Percentiles rank a stretch among this genome's conserved stretches.
Evolutionary conservation across 30 jellyfish, hydroid and myxozoan genomes (phyloP).

Genomic region (Aurelia aurita): DNA sequence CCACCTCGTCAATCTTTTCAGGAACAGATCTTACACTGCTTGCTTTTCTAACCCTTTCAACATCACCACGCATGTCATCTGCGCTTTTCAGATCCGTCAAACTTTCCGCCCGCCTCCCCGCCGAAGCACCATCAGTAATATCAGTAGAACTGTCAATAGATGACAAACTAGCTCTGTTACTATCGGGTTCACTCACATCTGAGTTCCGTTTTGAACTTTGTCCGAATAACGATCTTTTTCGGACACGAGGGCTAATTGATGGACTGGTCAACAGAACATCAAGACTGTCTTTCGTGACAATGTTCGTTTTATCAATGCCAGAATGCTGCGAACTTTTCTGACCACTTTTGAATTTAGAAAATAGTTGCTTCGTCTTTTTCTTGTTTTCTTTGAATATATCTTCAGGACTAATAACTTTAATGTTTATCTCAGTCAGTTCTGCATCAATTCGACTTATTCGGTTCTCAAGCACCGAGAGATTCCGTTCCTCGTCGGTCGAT

Average conservation of each 20-base stretch:
- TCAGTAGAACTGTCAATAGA: slow-evolving; percentile 46
- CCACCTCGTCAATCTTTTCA: slow-evolving; percentile 41
- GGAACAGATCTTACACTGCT: slow-evolving; percentile 39
- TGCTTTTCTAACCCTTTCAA: slow-evolving; percentile 20
- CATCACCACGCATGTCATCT: slow-evolving; percentile 8
- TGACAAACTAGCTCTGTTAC: slow-evolving; percentile 47
- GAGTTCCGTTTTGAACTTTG: slow-evolving; percentile 42
- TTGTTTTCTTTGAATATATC: slow-evolving; percentile 36
- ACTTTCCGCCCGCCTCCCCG: slow-evolving; percentile 1
- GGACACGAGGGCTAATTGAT: slow-evolving; percentile 44
- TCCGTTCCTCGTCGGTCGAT: slow-evolving; percentile 39
- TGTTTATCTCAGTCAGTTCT: slow-evolving; percentile 31
- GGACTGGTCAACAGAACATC: slow-evolving; percentile 23
- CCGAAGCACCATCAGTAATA: not conserved
- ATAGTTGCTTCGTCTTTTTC: slow-evolving; percentile 34
- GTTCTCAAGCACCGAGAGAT: slow-evolving; percentile 24
- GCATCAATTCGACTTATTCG: slow-evolving; percentile 23
- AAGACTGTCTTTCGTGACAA: not conserved
- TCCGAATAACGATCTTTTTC: slow-evolving; percentile 56
- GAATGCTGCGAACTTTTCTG: slow-evolving; percentile 30
- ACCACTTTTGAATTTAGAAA: slow-evolving; percentile 48
- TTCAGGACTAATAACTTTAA: slow-evolving; percentile 7
- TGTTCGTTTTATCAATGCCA: not conserved
- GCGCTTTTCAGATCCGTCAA: slow-evolving; percentile 16
- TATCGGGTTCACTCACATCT: slow-evolving; percentile 15